Evolutionary conservation across 2,888 invertebrate species (phyloP).

Genomic region (Heteromurus nitidus): DNA sequence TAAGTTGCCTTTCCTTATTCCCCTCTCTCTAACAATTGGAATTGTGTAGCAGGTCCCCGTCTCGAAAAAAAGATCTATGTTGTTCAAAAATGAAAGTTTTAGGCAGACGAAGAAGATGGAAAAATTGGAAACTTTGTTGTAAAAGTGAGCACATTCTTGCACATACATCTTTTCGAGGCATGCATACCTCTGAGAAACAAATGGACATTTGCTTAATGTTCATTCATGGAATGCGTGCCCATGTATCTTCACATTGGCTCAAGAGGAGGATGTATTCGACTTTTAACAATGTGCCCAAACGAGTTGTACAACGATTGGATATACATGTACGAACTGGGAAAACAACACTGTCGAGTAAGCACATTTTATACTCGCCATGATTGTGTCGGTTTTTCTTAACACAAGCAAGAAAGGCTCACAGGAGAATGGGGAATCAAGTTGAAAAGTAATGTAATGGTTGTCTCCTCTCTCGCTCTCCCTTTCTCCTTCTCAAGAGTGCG

Average conservation of each 20-base stretch:
- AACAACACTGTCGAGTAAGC: slow-evolving; percentile 39
- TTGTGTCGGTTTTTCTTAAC: background rate
- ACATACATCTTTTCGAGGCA: background rate
- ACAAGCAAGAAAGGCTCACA: background rate
- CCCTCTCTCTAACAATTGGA: too few relatives aligned
- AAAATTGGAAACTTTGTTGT: slow-evolving; percentile 39
- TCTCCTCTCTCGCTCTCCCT: background rate
- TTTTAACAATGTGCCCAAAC: slow-evolving; percentile 37
- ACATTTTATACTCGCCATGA: slow-evolving; percentile 15
- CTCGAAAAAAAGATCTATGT: slow-evolving; percentile 35
- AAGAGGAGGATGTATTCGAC: slow-evolving; percentile 30
- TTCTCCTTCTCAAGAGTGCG: slow-evolving; percentile 1
- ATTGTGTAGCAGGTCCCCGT: too few relatives aligned
- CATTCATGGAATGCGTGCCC: slow-evolving; percentile 40
- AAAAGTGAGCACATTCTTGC: slow-evolving; percentile 21
- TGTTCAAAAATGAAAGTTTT: slow-evolving; percentile 49
- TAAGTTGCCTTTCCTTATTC: background rate
- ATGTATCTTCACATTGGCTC: slow-evolving; percentile 24
- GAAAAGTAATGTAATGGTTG: background rate
- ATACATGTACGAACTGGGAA: slow-evolving; percentile 23
- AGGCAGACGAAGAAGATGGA: slow-evolving; percentile 14
- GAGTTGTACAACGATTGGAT: slow-evolving; percentile 12
- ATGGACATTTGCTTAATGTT: slow-evolving; percentile 42
- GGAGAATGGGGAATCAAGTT: slow-evolving; percentile 10
- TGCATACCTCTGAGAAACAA: slow-evolving; percentile 24